Evolutionary conservation across 2,113 vertebrate species (phyloP).

Genomic region (Epinephelus fuscoguttatus): DNA sequence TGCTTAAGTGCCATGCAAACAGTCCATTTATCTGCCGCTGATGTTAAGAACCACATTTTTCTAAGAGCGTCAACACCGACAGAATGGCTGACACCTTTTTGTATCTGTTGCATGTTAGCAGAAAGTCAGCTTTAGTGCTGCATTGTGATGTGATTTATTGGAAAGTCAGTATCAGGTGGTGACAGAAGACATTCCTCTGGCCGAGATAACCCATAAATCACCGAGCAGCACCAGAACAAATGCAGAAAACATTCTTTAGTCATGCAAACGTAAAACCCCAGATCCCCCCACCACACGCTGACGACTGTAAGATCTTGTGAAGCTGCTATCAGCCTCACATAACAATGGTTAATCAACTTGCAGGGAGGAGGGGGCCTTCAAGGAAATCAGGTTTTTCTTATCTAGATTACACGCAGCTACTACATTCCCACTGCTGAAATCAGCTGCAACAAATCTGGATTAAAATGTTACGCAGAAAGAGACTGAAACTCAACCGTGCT

Average conservation of each 20-base stretch:
- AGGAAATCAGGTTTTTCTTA: conserved; percentile 79
- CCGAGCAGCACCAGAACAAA: conserved; percentile 46
- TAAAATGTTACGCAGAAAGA: neutral
- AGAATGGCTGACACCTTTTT: conserved; percentile 47
- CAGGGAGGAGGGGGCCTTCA: conserved; percentile 28
- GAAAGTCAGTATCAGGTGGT: conserved; percentile 58
- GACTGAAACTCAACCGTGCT: neutral
- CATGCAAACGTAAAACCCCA: conserved; percentile 30
- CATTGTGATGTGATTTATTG: conserved; percentile 54
- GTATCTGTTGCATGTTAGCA: conserved; percentile 47
- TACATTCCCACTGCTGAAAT: conserved; percentile 55
- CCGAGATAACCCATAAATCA: conserved; percentile 62
- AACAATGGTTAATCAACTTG: conserved; percentile 75
- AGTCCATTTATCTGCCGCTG: conserved; percentile 16
- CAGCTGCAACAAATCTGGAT: conserved; percentile 40
- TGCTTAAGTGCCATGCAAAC: conserved; percentile 1
- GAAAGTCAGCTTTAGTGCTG: conserved; percentile 24
- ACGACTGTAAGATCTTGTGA: conserved; percentile 51
- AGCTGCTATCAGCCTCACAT: conserved; percentile 64
- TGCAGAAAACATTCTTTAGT: conserved; percentile 53
- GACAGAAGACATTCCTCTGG: conserved; percentile 67
- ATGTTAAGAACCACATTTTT: neutral
- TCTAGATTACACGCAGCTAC: conserved; percentile 66
- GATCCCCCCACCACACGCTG: conserved; percentile 17
- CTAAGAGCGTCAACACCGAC: neutral